phyloP scores from a whole-genome alignment of 64 coral and sea anemone genomes.

The Porites australiensis region DNA sequence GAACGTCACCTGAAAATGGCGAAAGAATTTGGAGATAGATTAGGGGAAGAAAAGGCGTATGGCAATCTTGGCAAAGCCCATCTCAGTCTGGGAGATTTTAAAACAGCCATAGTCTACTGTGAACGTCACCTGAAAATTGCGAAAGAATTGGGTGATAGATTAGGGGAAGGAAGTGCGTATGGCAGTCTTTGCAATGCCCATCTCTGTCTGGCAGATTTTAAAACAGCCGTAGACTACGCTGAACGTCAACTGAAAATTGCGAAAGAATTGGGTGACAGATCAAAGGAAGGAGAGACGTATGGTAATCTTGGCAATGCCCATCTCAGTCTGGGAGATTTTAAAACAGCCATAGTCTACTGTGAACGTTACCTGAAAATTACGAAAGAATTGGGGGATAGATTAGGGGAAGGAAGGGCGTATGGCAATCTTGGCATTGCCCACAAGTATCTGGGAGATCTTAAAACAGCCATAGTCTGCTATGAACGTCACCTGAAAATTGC shows the following conservation, averaged over 20 bases:
- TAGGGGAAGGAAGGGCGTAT: not conserved
- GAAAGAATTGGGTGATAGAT: no score
- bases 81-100: no score
- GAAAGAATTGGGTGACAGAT: no score
- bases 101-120: no score
- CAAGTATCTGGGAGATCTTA: not conserved
- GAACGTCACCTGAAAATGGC: not conserved
- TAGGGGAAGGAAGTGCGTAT: not conserved
- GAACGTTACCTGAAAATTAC: not conserved
- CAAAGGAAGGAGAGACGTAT: no score
- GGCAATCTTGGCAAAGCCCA: no score
- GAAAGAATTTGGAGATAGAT: conserved; percentile 7
- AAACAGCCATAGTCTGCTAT: not conserved
- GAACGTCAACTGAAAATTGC: no score
- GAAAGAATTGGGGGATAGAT: not conserved
- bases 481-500: not conserved
- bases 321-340: not conserved
- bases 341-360: not conserved
- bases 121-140: no score
- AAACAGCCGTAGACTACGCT: no score
- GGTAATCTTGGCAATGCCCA: no score
- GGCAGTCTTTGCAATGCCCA: not conserved
- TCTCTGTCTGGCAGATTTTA: no score
- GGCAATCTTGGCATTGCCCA: conserved; percentile 1
- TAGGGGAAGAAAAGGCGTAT: no score